Evolutionary conservation across 1,140 invertebrate species (phyloP).

Genomic region (Protaetia brevitarsis): DNA sequence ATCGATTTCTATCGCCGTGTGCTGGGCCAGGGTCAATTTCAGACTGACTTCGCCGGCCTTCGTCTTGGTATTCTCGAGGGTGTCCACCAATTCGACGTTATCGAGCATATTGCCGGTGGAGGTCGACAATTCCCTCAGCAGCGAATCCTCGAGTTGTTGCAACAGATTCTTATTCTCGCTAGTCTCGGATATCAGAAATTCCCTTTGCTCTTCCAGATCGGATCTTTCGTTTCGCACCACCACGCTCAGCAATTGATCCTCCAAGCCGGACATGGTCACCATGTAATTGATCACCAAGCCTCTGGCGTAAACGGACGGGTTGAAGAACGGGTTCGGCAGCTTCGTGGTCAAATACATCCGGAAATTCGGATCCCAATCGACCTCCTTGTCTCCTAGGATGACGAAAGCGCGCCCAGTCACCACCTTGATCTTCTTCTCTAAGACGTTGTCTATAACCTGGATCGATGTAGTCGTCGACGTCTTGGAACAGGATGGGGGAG

Average conservation of each 20-base stretch:
- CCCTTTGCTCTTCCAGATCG: conserved; percentile 83
- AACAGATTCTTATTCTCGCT: conserved; percentile 80
- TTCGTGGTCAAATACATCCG: conserved; percentile 86
- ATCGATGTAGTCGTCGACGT: conserved; percentile 88
- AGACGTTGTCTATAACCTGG: conserved; percentile 83
- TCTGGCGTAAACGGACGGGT: conserved; percentile 80
- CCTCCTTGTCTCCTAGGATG: conserved; percentile 80
- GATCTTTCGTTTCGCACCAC: conserved; percentile 79
- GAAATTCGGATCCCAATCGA: conserved; percentile 85
- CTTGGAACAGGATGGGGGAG: conserved; percentile 79
- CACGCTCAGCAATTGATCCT: conserved; percentile 84
- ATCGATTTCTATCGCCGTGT: conserved; percentile 76
- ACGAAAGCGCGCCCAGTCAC: conserved; percentile 71
- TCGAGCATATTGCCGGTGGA: conserved; percentile 89
- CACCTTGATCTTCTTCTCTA: conserved; percentile 83
- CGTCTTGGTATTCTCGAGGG: conserved; percentile 83
- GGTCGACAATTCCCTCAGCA: conserved; percentile 76
- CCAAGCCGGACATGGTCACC: conserved; percentile 78
- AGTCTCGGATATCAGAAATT: conserved; percentile 79
- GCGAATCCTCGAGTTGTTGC: conserved; percentile 76
- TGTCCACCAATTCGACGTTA: conserved; percentile 79
- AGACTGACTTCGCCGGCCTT: conserved; percentile 71
- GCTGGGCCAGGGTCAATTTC: conserved; percentile 69
- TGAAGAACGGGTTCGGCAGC: conserved; percentile 79
- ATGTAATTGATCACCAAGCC: conserved; percentile 88